Base-by-base conservation (phyloP, 2,888 invertebrate genomes). In the Lomographa bimaculata region DNA sequence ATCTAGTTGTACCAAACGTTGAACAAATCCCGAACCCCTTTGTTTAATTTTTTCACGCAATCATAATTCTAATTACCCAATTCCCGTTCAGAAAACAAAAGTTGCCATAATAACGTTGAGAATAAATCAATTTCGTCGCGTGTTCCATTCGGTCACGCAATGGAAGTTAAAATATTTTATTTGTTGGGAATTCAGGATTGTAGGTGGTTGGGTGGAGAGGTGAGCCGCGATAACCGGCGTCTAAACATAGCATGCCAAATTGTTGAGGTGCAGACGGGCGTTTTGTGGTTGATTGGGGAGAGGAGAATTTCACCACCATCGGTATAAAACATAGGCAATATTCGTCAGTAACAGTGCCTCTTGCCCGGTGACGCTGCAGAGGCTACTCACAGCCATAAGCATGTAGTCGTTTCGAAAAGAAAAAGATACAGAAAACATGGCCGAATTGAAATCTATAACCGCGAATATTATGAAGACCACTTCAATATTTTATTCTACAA, bases 111-210 rank as follows among this genome's bases (percentile, higher is more conserved):
- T 50, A 61, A 59, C 54, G 60, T 60, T 57, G 49, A 61, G 64
- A 65, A 71, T 74, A 74, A 79, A 77, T 71, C 72, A 70, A 73
- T 71, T 66, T 60, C 50, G 67, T 81, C 64, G 83, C 79, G 80
- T 81, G 82, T 47, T 49, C 32, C 52, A 38, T 60, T 56, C 55
- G 46, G 73, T 71, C 82, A 83, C 81, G 83, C 84, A 75, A 81
- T 66, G 65, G 55, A 66, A 68, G 60, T 71, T 60, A 65, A 68
- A 71, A 64, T 62, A 64, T 44, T 53, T 58, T 47, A 54, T 60
- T 56, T 51, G 53, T 57, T 55, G 17, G 50, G 60, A 58, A 63
- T 71, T 71, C 64, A 61, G 47, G 55, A 68, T 68, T 41, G 40
- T 40, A 32, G 42, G 42, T 32, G 36, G 36, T 21, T 32, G 16